Percentiles rank a stretch among this genome's conserved stretches.
phyloP scores from a whole-genome alignment of 1,140 invertebrate genomes.

The Eupristina koningsbergeri region DNA sequence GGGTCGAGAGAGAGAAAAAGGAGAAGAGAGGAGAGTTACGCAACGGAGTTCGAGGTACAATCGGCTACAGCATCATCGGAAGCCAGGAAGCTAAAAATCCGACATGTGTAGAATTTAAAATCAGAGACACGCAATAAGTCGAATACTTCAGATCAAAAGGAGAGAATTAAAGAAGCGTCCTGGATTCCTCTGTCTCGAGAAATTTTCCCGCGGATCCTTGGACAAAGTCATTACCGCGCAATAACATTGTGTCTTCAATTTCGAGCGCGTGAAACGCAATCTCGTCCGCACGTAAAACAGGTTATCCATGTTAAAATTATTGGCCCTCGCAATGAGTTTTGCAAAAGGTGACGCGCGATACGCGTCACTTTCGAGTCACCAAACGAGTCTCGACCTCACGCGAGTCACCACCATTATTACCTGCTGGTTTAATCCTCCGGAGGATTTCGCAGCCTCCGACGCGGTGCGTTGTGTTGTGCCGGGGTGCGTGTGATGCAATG shows the following conservation, averaged over 20 bases:
- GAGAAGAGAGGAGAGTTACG: conserved; percentile 49
- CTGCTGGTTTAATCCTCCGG: background rate
- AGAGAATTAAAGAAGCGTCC: background rate
- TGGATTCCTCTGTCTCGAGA: background rate
- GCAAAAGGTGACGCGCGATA: background rate
- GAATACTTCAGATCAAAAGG: background rate
- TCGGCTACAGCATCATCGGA: background rate
- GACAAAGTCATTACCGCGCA: conserved; percentile 16
- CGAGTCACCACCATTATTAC: background rate
- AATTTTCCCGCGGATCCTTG: background rate
- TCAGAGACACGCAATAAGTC: background rate
- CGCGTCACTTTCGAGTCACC: background rate
- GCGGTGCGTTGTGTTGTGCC: background rate
- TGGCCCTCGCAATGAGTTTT: background rate
- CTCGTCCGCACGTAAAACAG: background rate
- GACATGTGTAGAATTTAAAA: conserved; percentile 9
- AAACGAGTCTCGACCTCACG: no score
- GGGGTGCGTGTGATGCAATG: no score
- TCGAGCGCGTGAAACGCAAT: background rate
- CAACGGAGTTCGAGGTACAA: background rate
- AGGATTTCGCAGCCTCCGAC: background rate
- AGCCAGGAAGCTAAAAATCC: background rate
- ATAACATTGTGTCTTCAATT: no score
- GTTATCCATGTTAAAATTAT: background rate
- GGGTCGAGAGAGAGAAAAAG: conserved; percentile 30